phyloP scores from a whole-genome alignment of 1,140 invertebrate species.

The Carcinoscorpius rotundicauda region DNA sequence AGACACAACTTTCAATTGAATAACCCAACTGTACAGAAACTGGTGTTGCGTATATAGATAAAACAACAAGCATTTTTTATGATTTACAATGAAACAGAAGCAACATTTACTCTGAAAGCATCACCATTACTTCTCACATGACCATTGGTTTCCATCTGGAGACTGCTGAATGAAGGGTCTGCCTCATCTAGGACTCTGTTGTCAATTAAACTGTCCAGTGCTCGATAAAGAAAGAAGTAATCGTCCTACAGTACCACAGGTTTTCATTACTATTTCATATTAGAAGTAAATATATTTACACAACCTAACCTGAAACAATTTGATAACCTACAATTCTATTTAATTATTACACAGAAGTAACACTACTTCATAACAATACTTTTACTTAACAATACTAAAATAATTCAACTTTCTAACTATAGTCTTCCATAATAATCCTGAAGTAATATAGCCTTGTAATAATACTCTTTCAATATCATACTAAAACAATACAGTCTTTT shows the following conservation, averaged over 20 bases:
- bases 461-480: too few species aligned
- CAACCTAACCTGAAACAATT: background rate
- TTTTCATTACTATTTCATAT: slow-evolving; percentile 22
- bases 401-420: background rate
- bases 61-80: too few species aligned
- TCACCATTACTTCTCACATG: background rate
- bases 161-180: background rate
- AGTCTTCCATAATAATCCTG: background rate
- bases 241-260: slow-evolving; percentile 37
- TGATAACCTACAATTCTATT: background rate
- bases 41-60: too few species aligned
- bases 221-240: slow-evolving; percentile 50
- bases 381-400: too few species aligned
- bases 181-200: background rate
- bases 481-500: too few species aligned
- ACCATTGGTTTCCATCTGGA: background rate
- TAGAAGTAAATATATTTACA: background rate
- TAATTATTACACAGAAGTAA: background rate
- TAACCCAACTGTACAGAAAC: too few species aligned
- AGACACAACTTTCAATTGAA: too few species aligned
- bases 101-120: background rate
- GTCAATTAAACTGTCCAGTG: slow-evolving; percentile 39
- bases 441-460: too few species aligned
- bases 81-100: too few species aligned
- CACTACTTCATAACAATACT: too few species aligned